Conservation (phyloP, 2,888 invertebrate genomes). For the Cheiracanthium punctorium region DNA sequence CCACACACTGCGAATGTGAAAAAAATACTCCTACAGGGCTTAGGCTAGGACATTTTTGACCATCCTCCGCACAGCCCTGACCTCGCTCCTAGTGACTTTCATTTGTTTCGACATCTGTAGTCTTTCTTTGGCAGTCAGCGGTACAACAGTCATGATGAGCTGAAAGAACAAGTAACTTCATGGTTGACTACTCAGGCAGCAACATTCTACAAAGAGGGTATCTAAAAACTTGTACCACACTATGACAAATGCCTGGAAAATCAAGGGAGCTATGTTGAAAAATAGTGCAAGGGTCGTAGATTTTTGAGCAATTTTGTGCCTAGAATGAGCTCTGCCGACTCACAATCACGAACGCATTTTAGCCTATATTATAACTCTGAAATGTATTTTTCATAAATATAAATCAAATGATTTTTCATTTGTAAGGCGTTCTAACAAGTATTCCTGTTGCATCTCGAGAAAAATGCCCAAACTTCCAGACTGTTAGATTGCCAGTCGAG, state of each 20-base stretch:
- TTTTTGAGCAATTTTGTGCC: not conserved
- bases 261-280: not conserved
- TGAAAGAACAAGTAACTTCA: not conserved
- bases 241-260: not conserved
- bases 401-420: too few species aligned
- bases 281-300: not conserved
- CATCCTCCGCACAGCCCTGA: constrained; percentile 2
- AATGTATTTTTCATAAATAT: too few species aligned
- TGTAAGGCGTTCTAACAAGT: too few species aligned
- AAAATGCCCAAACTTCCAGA: too few species aligned
- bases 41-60: not conserved
- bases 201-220: not conserved
- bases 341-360: too few species aligned
- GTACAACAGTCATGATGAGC: not conserved
- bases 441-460: too few species aligned
- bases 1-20: not conserved
- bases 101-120: not conserved
- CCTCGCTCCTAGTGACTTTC: not conserved
- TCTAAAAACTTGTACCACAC: not conserved
- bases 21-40: not conserved
- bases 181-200: not conserved
- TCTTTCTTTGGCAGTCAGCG: not conserved
- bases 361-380: too few species aligned
- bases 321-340: too few species aligned
- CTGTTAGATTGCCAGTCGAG: too few species aligned